Evolutionary conservation across 2,888 invertebrate genomes (phyloP).

Genomic region (Andrena flavipes): DNA sequence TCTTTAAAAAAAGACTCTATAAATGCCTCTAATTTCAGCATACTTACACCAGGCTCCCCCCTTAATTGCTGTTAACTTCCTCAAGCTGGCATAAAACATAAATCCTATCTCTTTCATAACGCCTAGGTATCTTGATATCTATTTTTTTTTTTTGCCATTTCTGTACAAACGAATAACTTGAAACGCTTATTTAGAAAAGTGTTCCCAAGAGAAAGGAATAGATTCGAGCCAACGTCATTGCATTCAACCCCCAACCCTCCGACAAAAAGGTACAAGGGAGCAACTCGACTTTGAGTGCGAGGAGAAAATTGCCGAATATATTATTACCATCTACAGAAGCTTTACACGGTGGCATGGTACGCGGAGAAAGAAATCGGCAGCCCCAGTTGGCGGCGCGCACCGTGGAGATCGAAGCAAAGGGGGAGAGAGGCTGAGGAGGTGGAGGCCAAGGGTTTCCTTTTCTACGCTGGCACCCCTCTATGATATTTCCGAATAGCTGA

Average conservation of each 20-base stretch:
- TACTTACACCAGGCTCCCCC: no score
- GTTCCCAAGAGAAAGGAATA: neutral
- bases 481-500: slow-evolving; percentile 68
- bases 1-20: no score
- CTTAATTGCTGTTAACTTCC: neutral
- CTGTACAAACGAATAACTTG: no score
- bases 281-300: slow-evolving; percentile 27
- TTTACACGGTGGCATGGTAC: slow-evolving; percentile 45
- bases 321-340: slow-evolving; percentile 67
- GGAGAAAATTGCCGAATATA: slow-evolving; percentile 69
- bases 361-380: slow-evolving; percentile 70
- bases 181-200: neutral
- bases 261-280: slow-evolving; percentile 6
- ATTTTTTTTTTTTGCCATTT: no score
- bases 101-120: no score
- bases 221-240: neutral
- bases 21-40: no score
- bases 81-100: neutral
- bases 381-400: slow-evolving; percentile 57
- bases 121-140: no score
- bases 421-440: slow-evolving; percentile 23
- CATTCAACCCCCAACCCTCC: neutral
- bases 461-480: slow-evolving; percentile 68
- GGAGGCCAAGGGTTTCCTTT: slow-evolving; percentile 65
- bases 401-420: slow-evolving; percentile 26